phyloP scores from a whole-genome alignment of 37 sponge, comb jelly and placozoan genomes.

The Bolinopsis microptera region DNA sequence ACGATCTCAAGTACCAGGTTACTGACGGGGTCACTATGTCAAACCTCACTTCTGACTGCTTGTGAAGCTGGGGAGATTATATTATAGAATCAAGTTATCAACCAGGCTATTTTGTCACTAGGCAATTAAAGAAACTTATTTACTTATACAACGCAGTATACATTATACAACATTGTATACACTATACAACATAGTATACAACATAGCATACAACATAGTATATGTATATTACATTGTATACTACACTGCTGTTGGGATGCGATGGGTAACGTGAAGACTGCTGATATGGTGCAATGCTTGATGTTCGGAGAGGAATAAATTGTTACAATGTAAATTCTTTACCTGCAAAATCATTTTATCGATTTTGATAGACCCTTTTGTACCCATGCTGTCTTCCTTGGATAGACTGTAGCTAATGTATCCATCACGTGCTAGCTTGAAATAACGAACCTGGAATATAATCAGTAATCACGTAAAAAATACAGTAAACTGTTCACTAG shows the following conservation, averaged over 20 bases:
- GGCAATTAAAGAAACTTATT: no score
- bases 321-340: no score
- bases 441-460: conserved; percentile 15
- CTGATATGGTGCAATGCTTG: no score
- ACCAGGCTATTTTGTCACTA: no score
- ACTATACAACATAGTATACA: no score
- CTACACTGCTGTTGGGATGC: no score
- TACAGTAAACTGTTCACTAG: background rate
- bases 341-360: conserved; percentile 65
- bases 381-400: background rate
- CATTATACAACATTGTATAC: no score
- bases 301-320: no score
- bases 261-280: no score
- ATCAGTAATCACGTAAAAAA: background rate
- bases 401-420: conserved; percentile 37
- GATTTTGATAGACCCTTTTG: conserved; percentile 32
- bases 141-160: no score
- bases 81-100: background rate
- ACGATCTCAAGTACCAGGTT: conserved; percentile 13
- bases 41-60: conserved; percentile 39
- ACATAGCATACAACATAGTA: no score
- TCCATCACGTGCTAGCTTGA: background rate
- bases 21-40: conserved; percentile 53
- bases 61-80: conserved; percentile 19
- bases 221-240: no score